Conservation (phyloP, 2,888 invertebrate genomes). For the Megalurothrips usitatus region DNA sequence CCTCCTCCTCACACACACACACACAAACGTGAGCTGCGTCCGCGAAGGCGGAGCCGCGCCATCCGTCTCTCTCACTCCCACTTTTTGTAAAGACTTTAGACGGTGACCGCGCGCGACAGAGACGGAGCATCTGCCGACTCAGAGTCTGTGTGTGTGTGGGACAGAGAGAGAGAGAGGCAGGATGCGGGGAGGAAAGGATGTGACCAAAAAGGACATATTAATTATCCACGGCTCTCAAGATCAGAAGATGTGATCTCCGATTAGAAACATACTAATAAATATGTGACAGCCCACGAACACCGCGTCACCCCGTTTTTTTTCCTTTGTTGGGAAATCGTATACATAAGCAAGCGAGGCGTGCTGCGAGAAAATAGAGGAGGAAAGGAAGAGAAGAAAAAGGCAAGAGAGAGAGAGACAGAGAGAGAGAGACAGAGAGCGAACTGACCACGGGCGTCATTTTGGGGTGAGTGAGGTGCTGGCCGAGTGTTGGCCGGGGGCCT, state of each 20-base stretch:
- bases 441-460: neutral
- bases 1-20: no score
- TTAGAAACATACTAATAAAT: no score
- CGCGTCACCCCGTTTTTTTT: no score
- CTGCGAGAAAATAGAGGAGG: neutral
- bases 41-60: no score
- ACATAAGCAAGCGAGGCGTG: no score
- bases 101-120: neutral
- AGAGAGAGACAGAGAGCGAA: slow-evolving; percentile 15
- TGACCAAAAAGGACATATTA: neutral
- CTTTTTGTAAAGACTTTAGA: neutral
- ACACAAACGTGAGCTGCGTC: no score
- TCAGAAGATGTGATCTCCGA: neutral
- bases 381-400: neutral
- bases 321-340: no score
- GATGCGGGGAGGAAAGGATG: neutral
- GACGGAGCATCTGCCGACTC: neutral
- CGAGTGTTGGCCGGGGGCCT: no score
- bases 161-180: neutral
- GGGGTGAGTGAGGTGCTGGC: no score
- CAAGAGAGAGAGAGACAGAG: slow-evolving; percentile 15
- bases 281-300: no score
- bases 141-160: neutral
- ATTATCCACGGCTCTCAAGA: neutral
- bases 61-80: no score